A percentile compares a stretch with the other conserved stretches of the same genome.
These are phyloP conservation scores for Archivesica marissinica DNA, from an alignment of 1,140 invertebrate genomes.

Conservation along the genomic window DNA sequence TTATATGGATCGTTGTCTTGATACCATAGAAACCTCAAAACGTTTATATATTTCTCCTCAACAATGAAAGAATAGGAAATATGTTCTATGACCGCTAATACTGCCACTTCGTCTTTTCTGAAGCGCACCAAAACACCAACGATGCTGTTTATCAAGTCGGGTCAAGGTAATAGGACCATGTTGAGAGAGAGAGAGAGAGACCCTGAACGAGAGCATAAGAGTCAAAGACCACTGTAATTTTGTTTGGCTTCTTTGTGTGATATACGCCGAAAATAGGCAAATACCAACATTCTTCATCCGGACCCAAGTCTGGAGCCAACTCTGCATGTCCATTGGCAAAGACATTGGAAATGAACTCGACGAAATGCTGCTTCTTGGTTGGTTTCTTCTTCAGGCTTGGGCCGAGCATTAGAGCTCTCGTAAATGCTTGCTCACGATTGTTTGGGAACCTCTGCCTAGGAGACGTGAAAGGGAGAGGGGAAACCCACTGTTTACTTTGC, in stretches of 20 bases:
- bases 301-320: background rate
- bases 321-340: background rate
- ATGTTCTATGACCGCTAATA: conserved; percentile 53
- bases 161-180: conserved; percentile 61
- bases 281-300: background rate
- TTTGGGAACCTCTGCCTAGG: too few relatives aligned
- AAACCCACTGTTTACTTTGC: too few relatives aligned
- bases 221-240: background rate
- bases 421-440: too few relatives aligned
- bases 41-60: background rate
- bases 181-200: conserved; percentile 29
- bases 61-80: conserved; percentile 62
- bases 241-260: background rate
- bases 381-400: too few relatives aligned
- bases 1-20: conserved; percentile 2
- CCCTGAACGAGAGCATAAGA: background rate
- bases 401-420: too few relatives aligned
- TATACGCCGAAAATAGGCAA: background rate
- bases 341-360: too few relatives aligned
- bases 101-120: conserved; percentile 41
- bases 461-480: too few relatives aligned
- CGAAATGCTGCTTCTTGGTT: too few relatives aligned
- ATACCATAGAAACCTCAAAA: conserved; percentile 49
- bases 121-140: conserved; percentile 66
- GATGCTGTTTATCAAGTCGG: conserved; percentile 78